These are phyloP conservation scores for Nycticorax nycticorax DNA, from an alignment of 2,113 vertebrate species.

Conservation along the genomic window DNA sequence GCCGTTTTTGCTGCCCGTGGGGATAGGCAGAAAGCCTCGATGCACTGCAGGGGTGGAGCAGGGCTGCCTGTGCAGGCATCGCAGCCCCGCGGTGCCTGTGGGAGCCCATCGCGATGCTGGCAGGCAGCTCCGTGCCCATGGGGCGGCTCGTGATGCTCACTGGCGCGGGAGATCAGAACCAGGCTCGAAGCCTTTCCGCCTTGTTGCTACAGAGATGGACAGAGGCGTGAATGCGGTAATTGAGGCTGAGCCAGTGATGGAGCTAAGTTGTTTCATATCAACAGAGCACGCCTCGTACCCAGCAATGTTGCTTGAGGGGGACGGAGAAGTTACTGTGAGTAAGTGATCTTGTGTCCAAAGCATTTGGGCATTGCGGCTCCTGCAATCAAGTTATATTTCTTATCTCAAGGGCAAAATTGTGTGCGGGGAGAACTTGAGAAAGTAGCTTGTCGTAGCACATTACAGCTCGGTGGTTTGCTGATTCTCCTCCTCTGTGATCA, in stretches of 20 bases:
- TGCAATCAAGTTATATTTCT: conserved; percentile 19
- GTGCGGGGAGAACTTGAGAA: background rate
- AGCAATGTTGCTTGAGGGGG: background rate
- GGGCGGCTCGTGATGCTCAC: background rate
- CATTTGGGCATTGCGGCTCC: background rate
- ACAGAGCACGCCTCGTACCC: background rate
- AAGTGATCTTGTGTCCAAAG: conserved; percentile 11
- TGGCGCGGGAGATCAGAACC: accelerated
- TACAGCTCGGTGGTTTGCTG: background rate
- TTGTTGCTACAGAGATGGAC: background rate
- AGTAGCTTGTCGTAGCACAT: conserved; percentile 1
- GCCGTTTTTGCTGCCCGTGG: background rate
- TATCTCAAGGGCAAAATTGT: background rate
- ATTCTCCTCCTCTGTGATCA: background rate
- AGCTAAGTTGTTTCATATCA: background rate
- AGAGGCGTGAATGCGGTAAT: background rate
- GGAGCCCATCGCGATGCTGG: accelerated
- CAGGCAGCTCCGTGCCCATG: accelerated
- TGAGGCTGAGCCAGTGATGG: background rate
- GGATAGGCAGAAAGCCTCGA: background rate
- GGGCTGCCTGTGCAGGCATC: background rate
- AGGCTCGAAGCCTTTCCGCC: background rate
- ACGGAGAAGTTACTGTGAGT: background rate
- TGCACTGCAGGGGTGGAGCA: background rate
- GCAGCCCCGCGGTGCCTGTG: background rate